phyloP scores from a whole-genome alignment of 1,140 invertebrate genomes.

The Trichogramma pretiosum region DNA sequence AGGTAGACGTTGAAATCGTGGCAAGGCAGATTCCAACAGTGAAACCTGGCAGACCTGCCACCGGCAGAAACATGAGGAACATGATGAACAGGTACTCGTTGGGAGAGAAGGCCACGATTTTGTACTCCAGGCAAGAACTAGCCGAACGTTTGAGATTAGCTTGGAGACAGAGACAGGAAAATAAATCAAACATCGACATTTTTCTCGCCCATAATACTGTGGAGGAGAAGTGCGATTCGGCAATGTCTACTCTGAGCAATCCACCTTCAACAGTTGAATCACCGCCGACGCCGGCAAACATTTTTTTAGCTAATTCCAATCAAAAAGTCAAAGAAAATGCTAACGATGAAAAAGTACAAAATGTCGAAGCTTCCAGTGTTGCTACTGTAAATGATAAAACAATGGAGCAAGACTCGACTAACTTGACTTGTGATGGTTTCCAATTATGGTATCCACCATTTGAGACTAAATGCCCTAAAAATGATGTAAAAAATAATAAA shows the following conservation, averaged over 20 bases:
- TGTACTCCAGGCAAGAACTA: slow-evolving; percentile 47
- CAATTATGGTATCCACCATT: background rate
- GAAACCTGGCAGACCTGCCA: slow-evolving; percentile 25
- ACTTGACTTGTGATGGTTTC: background rate
- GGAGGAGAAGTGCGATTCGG: slow-evolving; percentile 34
- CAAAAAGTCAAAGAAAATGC: background rate
- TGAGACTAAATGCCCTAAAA: background rate
- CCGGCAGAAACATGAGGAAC: slow-evolving; percentile 15
- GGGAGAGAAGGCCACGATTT: slow-evolving; percentile 42
- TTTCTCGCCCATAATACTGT: slow-evolving; percentile 44
- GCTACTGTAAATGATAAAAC: background rate
- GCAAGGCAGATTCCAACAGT: slow-evolving; percentile 32
- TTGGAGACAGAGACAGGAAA: slow-evolving; percentile 45
- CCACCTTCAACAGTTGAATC: background rate
- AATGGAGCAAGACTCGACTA: background rate
- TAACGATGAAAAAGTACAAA: background rate
- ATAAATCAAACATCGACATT: slow-evolving; percentile 48
- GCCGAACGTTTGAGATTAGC: slow-evolving; percentile 45
- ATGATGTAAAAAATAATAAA: background rate
- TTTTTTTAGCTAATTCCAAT: background rate
- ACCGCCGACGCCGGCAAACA: background rate
- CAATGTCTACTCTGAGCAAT: slow-evolving; percentile 24
- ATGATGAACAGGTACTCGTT: slow-evolving; percentile 15
- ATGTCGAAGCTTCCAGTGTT: background rate
- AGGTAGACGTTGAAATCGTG: slow-evolving; percentile 33